Base-by-base conservation (phyloP, 2,113 vertebrate species). In the Lepus americanus region DNA sequence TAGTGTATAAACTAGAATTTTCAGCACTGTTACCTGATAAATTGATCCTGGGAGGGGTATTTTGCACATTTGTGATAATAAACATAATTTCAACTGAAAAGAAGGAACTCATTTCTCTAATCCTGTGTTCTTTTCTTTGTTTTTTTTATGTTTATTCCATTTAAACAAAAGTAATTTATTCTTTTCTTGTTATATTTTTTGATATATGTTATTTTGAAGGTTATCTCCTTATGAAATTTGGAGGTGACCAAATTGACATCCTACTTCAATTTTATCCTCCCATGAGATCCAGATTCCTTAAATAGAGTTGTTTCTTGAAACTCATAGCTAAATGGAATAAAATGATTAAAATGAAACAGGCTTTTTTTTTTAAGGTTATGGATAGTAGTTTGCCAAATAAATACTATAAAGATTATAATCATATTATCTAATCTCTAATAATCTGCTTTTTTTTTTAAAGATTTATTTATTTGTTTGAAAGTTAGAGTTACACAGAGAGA, bases 261-360 rank as follows among this genome's bases (percentile, higher is more conserved):
- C 59, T 95, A 29, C 22, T 31, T 93, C 89, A 79, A 87, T 89
- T 89, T 95, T 86, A 78, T 95, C 63, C 25, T 96, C 76, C 72
- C 4, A 20, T 61, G 20, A 89, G 55, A 44, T 76, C 10, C 94
- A 11, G 67, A 86, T 92, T 93, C 76, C 51, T 90, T 49, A 92
- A 39, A 53, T 69, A 81, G 19, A 89, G 49, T 82, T 85, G 36
- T 90, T 79, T 92, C 25, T 90, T 89, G 31, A 89, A 69, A 70
- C 31, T 64, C 1, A 1, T 49, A 74, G 64, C 16, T 89, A 33
- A 92, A 55, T 76, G 64, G 66, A 90, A 73, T 55, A 78, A 81
- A 91, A 31, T 74, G 80, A 79, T 33, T 92, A 70, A 73, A 64
- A 64, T 72, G 69, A 74, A 79, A 80, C 85, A 59, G 31, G 44